These are phyloP conservation scores for Merluccius polli DNA, from an alignment of 2,797 vertebrate genomes.

Conservation along the genomic window DNA sequence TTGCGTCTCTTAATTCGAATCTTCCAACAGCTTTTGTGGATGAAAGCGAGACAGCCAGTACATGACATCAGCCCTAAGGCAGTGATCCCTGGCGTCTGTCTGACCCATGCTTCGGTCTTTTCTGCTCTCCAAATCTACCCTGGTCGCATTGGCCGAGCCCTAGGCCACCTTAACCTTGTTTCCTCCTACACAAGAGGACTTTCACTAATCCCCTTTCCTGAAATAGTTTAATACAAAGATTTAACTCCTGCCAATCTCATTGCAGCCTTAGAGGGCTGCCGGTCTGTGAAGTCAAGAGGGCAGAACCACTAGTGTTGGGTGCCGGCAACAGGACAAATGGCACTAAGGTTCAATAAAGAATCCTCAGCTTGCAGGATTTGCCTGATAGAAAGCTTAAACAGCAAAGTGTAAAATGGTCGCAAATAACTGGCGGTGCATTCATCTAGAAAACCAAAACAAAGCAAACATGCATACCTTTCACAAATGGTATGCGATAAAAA, in stretches of 20 bases:
- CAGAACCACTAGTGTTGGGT: constrained; percentile 11
- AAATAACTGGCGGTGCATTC: not conserved
- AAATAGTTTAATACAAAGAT: constrained; percentile 74
- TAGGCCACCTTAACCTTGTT: constrained; percentile 52
- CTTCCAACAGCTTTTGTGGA: not conserved
- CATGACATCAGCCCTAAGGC: not conserved
- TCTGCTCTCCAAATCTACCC: constrained; percentile 28
- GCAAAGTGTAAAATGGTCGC: not conserved
- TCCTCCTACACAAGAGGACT: constrained; percentile 31
- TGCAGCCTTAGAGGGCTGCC: constrained; percentile 50
- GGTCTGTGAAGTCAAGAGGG: constrained; percentile 56
- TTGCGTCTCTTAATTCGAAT: not conserved
- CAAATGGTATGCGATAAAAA: not conserved
- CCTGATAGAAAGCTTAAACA: not conserved
- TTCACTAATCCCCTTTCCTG: constrained; percentile 65
- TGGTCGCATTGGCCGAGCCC: constrained; percentile 42
- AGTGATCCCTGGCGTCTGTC: not conserved
- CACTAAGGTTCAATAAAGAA: not conserved
- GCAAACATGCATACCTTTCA: not conserved
- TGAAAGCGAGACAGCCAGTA: not conserved
- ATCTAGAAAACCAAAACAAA: not conserved
- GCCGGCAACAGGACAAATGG: not conserved
- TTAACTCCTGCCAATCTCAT: constrained; percentile 72
- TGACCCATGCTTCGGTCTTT: constrained; percentile 2
- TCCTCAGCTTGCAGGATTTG: not conserved